Conservation (phyloP, 2,113 vertebrate genomes). For the Rynchops niger region DNA sequence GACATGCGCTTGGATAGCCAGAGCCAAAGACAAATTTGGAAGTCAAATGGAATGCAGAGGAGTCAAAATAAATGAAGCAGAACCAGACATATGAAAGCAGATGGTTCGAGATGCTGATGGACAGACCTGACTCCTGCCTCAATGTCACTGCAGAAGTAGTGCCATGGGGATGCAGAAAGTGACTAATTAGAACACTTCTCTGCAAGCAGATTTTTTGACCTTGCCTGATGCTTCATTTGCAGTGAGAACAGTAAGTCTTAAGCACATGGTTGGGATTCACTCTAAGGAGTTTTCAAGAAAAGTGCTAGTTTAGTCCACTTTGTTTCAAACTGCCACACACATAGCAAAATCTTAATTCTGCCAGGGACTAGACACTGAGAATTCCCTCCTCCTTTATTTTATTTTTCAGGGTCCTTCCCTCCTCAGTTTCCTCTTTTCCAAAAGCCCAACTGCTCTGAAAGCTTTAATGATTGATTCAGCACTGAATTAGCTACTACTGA, state of each 20-base stretch:
- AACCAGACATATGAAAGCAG: conserved; percentile 26
- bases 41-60: conserved; percentile 42
- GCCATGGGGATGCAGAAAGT: not conserved
- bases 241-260: not conserved
- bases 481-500: not conserved
- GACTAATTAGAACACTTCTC: not conserved
- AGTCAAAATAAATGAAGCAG: conserved; percentile 52
- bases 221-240: not conserved
- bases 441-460: not conserved
- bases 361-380: not conserved
- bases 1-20: not conserved
- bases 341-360: not conserved
- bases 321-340: not conserved
- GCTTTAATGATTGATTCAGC: not conserved
- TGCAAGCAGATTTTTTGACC: not conserved
- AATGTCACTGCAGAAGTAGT: not conserved
- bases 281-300: not conserved
- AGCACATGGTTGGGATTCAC: not conserved
- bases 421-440: not conserved
- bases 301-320: not conserved
- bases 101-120: conserved; percentile 41
- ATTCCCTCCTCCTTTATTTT: not conserved
- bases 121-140: conserved; percentile 26
- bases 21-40: conserved; percentile 37
- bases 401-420: not conserved